Base-by-base conservation (phyloP, 2,113 vertebrate genomes). In the Rissa tridactyla region DNA sequence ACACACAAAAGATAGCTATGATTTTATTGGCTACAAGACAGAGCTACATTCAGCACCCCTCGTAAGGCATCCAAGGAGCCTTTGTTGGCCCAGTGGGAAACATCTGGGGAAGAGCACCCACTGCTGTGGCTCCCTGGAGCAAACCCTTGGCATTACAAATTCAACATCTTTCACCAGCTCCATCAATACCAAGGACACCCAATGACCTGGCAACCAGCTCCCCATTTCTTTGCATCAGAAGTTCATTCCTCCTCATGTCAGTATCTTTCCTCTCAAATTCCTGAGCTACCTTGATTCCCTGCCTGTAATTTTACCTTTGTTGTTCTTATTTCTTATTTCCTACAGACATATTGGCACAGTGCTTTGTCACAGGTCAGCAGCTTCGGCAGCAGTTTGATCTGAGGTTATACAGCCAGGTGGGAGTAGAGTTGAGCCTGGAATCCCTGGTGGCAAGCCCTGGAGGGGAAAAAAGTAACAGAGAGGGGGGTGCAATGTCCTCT, bases 91-190 rank as follows among this genome's bases (percentile, higher is more conserved):
- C 13, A 9, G 4, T 1, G 1, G 16, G 19, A 38, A 42, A 15
- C 21, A 52, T 10, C 5, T 5, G 0, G 14, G 6, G 8, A 20
- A 89, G 2, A 36, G 2, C 20, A 49, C 8, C 4, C 15, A 34
- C 26, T 2, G 1, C 34, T 51, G 27, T 36, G 36, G 7, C 25
- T 57, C 52, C 34, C 18, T n/a, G 34, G 11, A 91, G 14, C 11
- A 94, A 82, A 32, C 4, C 2, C 11, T 64, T 60, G 12, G 19
- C 4, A 2, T 73, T 65, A 71, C 47, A 68, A 34, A 69, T 7
- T 4, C 16, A 44, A 1, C 2, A 6, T 13, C 18, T 75, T 76
- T 40, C 13, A 71, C 9, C 29, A 91, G 20, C 15, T 88, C 49
- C 20, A 11, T 34, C 38, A 27, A 15, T 38, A 40, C 5, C 22